Evolutionary conservation across 2,797 vertebrate species (phyloP), one percentile per base, ranked within the genome.

Genomic region (Alca torda): DNA sequence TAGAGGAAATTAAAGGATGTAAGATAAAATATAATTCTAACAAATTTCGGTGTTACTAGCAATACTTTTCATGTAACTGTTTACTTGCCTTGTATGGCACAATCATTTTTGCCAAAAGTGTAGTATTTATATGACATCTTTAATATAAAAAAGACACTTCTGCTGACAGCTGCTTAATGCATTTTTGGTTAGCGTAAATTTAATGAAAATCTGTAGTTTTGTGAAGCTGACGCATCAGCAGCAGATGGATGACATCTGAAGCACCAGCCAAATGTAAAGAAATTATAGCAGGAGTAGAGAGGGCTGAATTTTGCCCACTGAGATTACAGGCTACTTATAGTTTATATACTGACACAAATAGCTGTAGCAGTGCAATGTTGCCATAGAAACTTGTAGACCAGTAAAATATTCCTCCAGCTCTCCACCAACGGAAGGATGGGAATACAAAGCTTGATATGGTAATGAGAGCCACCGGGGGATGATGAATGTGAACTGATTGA

Each of bases 321-420:
- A 94, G 85, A 95, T 95, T 94, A 76, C 90, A 95, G 92, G 93
- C 96, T 97, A 97, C 97, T 98, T 98, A 97, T 95, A 96, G 97
- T 96, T 94, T 96, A 93, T 92, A 97, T 90, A 91, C 61, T 93
- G 96, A 95, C 96, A 97, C 91, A 97, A 97, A 96, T 96, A 97
- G 95, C 95, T 90, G 72, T 87, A 96, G 96, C 95, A 97, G 92
- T 24, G 41, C 83, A 81, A 57, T 64, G 97, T 98, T 98, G 87
- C 96, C 96, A 98, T 98, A 91, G 97, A 93, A 98, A 98, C 97
- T 74, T 88, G 87, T 63, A 92, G 96, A 93, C 94, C 95, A 96
- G 97, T 97, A 91, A 97, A 96, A 93, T 75, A 93, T 93, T 92
- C 87, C 84, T 91, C 37, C 54, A 93, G 85, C 53, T 93, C 68